phyloP scores from a whole-genome alignment of 2,113 vertebrate species.

The Junco hyemalis region DNA sequence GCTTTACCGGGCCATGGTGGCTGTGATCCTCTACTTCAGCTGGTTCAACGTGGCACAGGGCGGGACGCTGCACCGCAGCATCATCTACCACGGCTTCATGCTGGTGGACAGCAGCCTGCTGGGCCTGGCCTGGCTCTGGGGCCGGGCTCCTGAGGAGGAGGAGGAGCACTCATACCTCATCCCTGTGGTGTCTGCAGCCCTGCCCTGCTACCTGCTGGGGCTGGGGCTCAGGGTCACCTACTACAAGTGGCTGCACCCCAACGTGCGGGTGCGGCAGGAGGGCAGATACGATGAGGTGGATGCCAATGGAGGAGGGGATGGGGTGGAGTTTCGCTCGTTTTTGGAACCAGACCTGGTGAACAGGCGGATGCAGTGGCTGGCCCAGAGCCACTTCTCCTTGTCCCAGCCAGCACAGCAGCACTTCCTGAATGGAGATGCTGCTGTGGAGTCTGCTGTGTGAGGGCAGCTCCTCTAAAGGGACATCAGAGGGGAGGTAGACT shows the following conservation, averaged over 20 bases:
- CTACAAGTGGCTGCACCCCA: conserved; percentile 87
- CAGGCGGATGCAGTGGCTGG: conserved; percentile 39
- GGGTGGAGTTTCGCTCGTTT: rapidly evolving
- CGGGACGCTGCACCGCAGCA: conserved; percentile 75
- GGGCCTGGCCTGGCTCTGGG: conserved; percentile 73
- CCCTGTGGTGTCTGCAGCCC: conserved; percentile 14
- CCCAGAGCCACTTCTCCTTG: neutral
- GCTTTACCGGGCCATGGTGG: conserved; percentile 86
- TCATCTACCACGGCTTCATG: conserved; percentile 86
- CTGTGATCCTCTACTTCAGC: conserved; percentile 92
- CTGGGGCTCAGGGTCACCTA: conserved; percentile 80
- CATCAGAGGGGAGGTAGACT: rapidly evolving
- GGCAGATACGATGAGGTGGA: neutral
- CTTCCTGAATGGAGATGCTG: neutral
- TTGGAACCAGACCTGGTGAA: neutral
- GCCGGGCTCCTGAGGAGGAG: conserved; percentile 45
- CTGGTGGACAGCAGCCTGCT: conserved; percentile 79
- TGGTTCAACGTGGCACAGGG: conserved; percentile 92
- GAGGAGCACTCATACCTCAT: conserved; percentile 20
- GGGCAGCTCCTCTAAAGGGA: neutral
- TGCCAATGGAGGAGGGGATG: rapidly evolving
- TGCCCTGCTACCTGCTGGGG: conserved; percentile 77
- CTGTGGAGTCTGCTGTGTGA: neutral
- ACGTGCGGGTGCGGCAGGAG: rapidly evolving
- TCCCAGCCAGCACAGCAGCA: rapidly evolving